Evolutionary conservation across 2,797 vertebrate genomes (phyloP), one percentile per base, ranked within the genome.

Genomic region (Pangasius krempfi): DNA sequence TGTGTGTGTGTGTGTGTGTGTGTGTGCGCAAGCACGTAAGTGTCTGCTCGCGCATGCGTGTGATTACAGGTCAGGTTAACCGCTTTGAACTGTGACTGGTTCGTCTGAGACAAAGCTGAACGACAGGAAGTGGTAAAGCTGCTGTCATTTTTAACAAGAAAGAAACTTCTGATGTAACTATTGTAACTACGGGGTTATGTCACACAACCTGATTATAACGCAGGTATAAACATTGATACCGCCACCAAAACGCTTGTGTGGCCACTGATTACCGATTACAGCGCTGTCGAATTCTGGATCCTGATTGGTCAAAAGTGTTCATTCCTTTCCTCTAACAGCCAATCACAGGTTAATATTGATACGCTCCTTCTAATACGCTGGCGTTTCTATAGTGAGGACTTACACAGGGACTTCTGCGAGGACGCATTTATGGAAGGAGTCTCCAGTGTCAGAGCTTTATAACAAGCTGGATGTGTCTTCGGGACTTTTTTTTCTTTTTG

Each of bases 61-160:
- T 40, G 44, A 88, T 58, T 80, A 60, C 88, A 90, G 92, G 87
- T 90, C 89, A 93, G 70, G 54, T 86, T 85, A 87, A 89, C 76
- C 76, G 58, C 68, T 82, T 20, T 70, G 14, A 37, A 76, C 37
- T 88, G 73, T 50, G 30, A 64, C n/a, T 40, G 58, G 5, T 16
- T 87, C 52, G 72, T 85, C 87, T 75, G 88, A 84, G 30, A 75
- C 25, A 52, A 22, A 87, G 80, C 88, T 70, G 58, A 54, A 75
- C 27, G 87, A 92, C 90, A 92, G 92, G 58, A 90, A 84, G 78
- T 27, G 88, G 83, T 89, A 18, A 2, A 30, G 79, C 18, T 76
- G 88, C 60, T 30, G 62, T 84, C 13, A 1, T 52, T 37, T 37
- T 20, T 6, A 33, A 79, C 50, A 33, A 30, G 27, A 78, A 16